Evolutionary conservation across 2,888 invertebrate species (phyloP), one percentile per base, ranked within the genome.

Genomic region (Eupithecia inturbata): DNA sequence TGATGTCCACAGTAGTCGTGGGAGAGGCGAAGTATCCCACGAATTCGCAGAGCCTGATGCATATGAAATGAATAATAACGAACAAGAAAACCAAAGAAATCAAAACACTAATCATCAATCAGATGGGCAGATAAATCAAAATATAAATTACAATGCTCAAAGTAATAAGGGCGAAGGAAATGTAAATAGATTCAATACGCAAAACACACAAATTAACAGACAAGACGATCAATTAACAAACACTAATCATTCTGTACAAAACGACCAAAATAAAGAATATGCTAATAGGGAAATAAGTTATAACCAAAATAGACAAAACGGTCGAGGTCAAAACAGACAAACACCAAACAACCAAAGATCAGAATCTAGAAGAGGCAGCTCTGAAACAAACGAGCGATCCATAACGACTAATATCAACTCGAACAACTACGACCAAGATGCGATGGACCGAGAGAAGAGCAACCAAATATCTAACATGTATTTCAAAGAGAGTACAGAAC

Each of bases 1-100:
- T 41, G 70, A 75, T 36, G 76, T 73, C 6, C 73, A 76, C 36
- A 67, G 73, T 14, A 76, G 66, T 63, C 60, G 26, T n/a, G 71
- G 71, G 26, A 71, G 76, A 68, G 63, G 31, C 10, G 70, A 64
- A 57, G 36, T 31, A 7, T 39, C 62, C 1, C 22, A 49, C 36
- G 33, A 49, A 28, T 22, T 19, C 22, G n/a, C 57, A 64, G 39
- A 68, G 12, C 26, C 22, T n/a, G 39, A 66, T 3, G 22, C 22
- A 66, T 14, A 39, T 66, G 26, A 6, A 14, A 6, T 0, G 0
- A 64, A 12, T n/a, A 66, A 26, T 39, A 36, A 66, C 33, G 36
- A n/a, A 19, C 14, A 62, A 45, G 33, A 45, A n/a, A 62, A 62
- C 10, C 64, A 57, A 57, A 53, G 64, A 41, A 39, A 53, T 7